Base-by-base conservation (phyloP, 2,888 invertebrate species). In the Archaeoteleia sp. region DNA sequence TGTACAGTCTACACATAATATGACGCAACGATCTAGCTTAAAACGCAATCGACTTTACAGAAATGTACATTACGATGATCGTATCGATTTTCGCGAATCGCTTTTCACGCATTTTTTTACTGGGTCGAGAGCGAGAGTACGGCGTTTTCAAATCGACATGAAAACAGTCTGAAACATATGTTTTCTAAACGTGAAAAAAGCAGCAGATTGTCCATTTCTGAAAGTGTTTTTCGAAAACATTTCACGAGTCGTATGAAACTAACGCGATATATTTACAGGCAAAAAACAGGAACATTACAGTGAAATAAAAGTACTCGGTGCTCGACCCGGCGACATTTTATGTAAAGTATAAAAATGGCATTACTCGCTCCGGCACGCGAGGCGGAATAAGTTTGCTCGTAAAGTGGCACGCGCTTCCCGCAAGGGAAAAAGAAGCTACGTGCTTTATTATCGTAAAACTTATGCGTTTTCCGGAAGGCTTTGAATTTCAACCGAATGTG, bases 1-100 rank as follows among this genome's bases (percentile, higher is more conserved):
- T 82, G 74, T 81, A 83, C 81, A 82, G 76, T 77, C 78, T 82
- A 82, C 72, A 77, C 80, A 80, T 81, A 82, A 80, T 80, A 80
- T 79, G 79, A 81, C 76, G 75, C 78, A 73, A 73, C 73, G 74
- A 78, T 78, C 71, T 74, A 75, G 74, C 71, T 72, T 72, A 70
- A 66, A 63, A 72, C 71, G 74, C 78, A 77, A 76, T 74, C 71
- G 74, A 82, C 79, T 83, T 82, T 82, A 82, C 81, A 83, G 74
- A 76, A 83, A 82, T 82, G 74, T 82, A 82, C 81, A 79, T 70
- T 67, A 30, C 53, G 55, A 58, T 54, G 49, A 62, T 58, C 30
- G 29, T 49, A 62, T 58, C 49, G 55, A 67, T 42, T 53, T 57
- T 53, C 15, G 32, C 35, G 48, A 60, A 55, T 60, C 29, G 60